These are phyloP conservation scores for Prochilodus magdalenae DNA, from an alignment of 2,113 vertebrate species.

Conservation along the genomic window DNA sequence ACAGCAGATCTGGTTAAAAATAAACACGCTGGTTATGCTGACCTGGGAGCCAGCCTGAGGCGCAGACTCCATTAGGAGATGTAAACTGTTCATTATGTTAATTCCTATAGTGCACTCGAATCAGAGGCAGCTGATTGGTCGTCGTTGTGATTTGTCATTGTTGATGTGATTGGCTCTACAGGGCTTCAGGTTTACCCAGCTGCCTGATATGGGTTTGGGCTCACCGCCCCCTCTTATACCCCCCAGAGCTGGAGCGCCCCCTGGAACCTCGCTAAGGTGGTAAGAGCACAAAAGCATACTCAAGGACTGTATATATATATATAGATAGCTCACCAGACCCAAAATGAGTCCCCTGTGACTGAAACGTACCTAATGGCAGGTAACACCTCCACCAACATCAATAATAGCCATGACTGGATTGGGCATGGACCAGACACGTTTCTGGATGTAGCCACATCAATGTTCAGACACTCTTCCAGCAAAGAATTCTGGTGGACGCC, in stretches of 20 bases:
- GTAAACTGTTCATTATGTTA: neutral
- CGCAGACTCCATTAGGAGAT: slow-evolving; percentile 1
- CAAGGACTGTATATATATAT: neutral
- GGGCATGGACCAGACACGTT: too few relatives aligned
- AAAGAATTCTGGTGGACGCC: too few relatives aligned
- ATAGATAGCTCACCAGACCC: too few relatives aligned
- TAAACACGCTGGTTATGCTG: neutral
- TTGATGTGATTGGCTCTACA: slow-evolving; percentile 62
- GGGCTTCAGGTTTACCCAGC: slow-evolving; percentile 98
- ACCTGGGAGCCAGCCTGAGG: neutral
- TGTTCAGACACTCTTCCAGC: too few relatives aligned
- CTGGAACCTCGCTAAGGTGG: slow-evolving; percentile 87
- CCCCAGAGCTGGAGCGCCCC: slow-evolving; percentile 89
- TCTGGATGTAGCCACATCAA: too few relatives aligned
- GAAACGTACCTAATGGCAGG: too few relatives aligned
- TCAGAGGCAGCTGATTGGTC: slow-evolving; percentile 28
- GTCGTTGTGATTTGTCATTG: neutral
- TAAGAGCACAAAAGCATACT: slow-evolving; percentile 61
- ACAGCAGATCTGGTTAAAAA: neutral
- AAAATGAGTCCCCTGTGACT: too few relatives aligned
- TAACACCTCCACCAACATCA: too few relatives aligned
- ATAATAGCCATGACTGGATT: too few relatives aligned
- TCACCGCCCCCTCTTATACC: slow-evolving; percentile 93
- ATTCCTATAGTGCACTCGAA: neutral
- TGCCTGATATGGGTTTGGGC: slow-evolving; percentile 96